Base-by-base conservation (phyloP, 2,113 vertebrate species). In the Tyrannus savana region DNA sequence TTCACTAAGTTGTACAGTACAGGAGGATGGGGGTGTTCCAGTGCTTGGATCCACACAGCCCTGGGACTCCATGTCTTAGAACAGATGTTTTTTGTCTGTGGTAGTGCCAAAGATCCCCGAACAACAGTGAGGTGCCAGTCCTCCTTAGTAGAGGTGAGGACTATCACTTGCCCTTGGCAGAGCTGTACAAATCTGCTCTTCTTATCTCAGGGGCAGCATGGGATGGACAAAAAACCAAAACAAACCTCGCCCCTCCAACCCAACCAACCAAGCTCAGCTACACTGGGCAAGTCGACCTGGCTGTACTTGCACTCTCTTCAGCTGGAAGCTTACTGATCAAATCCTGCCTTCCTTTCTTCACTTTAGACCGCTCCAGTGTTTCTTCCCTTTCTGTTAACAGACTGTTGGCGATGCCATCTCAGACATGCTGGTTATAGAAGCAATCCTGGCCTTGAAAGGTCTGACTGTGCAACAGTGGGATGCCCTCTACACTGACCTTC, bases 391-490 rank as follows among this genome's bases (percentile, higher is more conserved):
- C 41, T 22, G 3, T 66, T 58, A 46, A 22, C 83, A 99, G 99
- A 98, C 99, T 2, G 98, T 99, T 14, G 99, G 99, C 17, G 99
- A 99, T 76, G 99, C 99, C 6, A 95, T 99, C 77, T 99, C 99
- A 8, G 99, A 99, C 97, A 99, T 99, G 99, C 92, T 99, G 95
- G 92, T 99, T 19, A 98, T 99, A 37, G 99, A 99, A 97, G 99
- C 98, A 1, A 98, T 99, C 95, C 95, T 99, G 78, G 98, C 98
- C 63, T 92, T 99, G 73, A 99, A 98, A 93, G 98, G 98, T 31
- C 94, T 99, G 87, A 98, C 98, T 0, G 75, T 99, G 19, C 98
- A 99, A n/a, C 98, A 99, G 96, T 99, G 99, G 99, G 98, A 99
- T 1, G 90, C 97, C 7, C 92, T 99, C 90, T 99, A 99, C 86